phyloP scores from a whole-genome alignment of 2,113 vertebrate species.

The Marmota flaviventris region DNA sequence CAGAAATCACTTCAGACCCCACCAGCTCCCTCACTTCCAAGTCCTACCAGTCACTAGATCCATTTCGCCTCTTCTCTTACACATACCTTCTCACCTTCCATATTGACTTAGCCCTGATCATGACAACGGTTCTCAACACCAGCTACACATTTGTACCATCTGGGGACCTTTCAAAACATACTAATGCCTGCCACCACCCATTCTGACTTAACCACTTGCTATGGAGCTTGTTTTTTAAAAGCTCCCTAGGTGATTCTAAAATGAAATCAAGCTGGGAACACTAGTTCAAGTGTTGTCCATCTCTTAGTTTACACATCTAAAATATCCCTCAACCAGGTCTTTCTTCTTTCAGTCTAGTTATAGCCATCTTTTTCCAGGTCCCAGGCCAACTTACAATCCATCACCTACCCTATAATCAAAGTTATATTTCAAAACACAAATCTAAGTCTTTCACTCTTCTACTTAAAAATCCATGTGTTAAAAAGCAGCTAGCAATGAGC shows the following conservation, averaged over 20 bases:
- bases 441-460: background rate
- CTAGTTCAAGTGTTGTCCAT: background rate
- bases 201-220: background rate
- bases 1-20: background rate
- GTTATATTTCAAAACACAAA: conserved; percentile 5
- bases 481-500: no score
- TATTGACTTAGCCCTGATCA: background rate
- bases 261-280: background rate
- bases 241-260: background rate
- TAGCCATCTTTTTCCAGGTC: background rate
- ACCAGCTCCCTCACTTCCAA: background rate
- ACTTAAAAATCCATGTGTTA: background rate
- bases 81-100: background rate
- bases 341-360: background rate
- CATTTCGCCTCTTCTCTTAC: background rate
- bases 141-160: background rate
- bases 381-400: background rate
- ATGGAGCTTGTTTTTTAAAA: background rate
- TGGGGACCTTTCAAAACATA: background rate
- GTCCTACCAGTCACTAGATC: background rate
- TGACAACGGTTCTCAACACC: background rate
- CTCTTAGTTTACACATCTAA: conserved; percentile 16
- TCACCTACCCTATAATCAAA: background rate
- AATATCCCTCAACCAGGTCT: background rate
- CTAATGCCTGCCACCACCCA: background rate